Base-by-base conservation (phyloP, 2,888 invertebrate genomes). In the Aproaerema taeniolella region DNA sequence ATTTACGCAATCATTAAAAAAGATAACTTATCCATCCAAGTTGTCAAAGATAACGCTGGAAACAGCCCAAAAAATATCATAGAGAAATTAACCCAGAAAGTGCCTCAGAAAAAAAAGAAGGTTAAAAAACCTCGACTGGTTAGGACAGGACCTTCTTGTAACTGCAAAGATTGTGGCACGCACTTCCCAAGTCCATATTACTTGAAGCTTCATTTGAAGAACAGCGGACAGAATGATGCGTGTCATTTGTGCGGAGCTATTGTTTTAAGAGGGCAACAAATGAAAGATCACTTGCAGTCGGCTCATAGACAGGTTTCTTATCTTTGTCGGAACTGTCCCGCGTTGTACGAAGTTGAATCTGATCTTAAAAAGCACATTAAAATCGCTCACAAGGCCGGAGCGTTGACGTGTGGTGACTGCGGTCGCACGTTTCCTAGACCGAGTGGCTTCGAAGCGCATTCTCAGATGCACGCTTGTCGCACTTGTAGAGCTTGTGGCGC, bases 141-240 rank as follows among this genome's bases (percentile, higher is more conserved):
- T 0, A 58, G 79, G 2, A 46, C 63, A 0, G 81, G 81, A 0
- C 72, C 75, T 0, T 39, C 58, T 0, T 76, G 69, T 44, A 39
- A 38, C 1, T 86, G 85, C 39, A 61, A 63, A 0, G 83, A 85
- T 15, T 86, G 85, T 34, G 69, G 67, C 0, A 83, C 82, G 42
- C 41, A 47, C 0, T 86, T 81, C 42, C 26, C 55, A 0, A 78
- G 70, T 26, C 81, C 85, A 0, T 70, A 72, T 25, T 72, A 68
- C 31, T 40, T 86, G 5, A 71, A 68, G 33, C 41, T 65, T 38
- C 85, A 86, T 49, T 52, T 83, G 10, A 66, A 65, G 25, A 85
- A 85, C 47, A 81, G 79, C 43, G 81, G 79, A 0, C 70, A 74
- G 26, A 81, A 77, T 26, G 81, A 82, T 25, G 78, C 74, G 0